Base-by-base conservation (phyloP, 2,888 invertebrate genomes). In the Ctenicera cuprea region DNA sequence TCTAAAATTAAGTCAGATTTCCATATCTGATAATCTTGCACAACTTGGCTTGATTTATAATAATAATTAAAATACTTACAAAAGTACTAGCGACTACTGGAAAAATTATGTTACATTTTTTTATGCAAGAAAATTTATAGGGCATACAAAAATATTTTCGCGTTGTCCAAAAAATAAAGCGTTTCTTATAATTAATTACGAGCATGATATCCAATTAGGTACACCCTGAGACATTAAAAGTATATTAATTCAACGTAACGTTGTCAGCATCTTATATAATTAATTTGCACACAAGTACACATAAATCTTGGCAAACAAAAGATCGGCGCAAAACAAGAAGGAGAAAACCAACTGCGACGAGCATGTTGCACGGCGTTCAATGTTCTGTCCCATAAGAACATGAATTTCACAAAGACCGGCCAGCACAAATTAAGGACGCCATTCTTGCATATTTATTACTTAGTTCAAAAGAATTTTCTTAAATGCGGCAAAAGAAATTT, bases 241-340 rank as follows among this genome's bases (percentile, higher is more conserved):
- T 71, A 73, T 73, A 76, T 78, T 76, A 78, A 78, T 75, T 77
- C 77, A 73, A 71, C 66, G 71, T 65, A 74, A 69, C 76, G 69
- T 76, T 76, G 78, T 77, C 77, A 75, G 79, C 64, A 76, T 74
- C 77, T 80, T 78, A 59, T 76, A 79, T 80, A 81, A 81, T 81
- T 81, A 81, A 81, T 80, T 81, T 80, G 78, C 81, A 81, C 78
- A 80, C 79, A 80, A 78, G 78, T 73, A 73, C 71, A 73, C 78
- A 81, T 81, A 81, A 81, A 81, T 81, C 79, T 79, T 73, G 14
- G 62, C 70, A 77, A 77, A 78, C 76, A 77, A 75, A 77, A 79
- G 77, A 73, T 65, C 70, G 72, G 74, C 66, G 73, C 65, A 75
- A 76, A 69, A 75, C 59, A 59, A 59, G 66, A 74, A 77, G 68